Percentiles rank a stretch among this genome's conserved stretches.
Conservation (phyloP, 2,888 invertebrate genomes). For the Matsumyia berberina region DNA sequence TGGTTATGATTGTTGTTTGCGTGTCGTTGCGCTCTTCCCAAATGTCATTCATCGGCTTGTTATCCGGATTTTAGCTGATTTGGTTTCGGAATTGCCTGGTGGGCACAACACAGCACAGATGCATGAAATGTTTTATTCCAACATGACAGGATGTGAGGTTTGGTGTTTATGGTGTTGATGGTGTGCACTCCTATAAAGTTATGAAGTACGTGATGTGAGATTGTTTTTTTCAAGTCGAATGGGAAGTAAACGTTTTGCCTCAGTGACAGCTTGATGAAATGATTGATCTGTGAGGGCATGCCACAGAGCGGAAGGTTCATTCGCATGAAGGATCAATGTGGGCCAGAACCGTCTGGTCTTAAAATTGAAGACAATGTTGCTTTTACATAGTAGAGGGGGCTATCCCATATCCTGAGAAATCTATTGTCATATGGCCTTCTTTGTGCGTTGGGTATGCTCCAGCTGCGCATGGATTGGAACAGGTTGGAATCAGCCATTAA, state of each 20-base stretch:
- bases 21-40: slow-evolving; percentile 29
- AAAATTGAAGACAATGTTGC: too few species aligned
- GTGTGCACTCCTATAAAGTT: slow-evolving; percentile 59
- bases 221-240: slow-evolving; percentile 22
- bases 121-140: slow-evolving; percentile 72
- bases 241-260: not conserved
- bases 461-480: too few species aligned
- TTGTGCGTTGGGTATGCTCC: too few species aligned
- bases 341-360: too few species aligned
- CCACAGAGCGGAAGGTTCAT: not conserved
- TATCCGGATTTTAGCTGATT: slow-evolving; percentile 70
- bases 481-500: too few species aligned
- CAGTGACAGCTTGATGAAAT: slow-evolving; percentile 32
- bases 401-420: too few species aligned
- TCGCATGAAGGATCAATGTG: too few species aligned
- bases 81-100: slow-evolving; percentile 39
- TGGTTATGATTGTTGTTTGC: slow-evolving; percentile 70
- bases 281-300: not conserved
- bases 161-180: slow-evolving; percentile 11
- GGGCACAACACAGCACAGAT: too few species aligned
- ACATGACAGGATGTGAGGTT: slow-evolving; percentile 25
- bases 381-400: not conserved
- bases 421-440: too few species aligned
- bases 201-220: slow-evolving; percentile 68
- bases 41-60: slow-evolving; percentile 70